Conservation (phyloP, 2,113 vertebrate species). For the Rutilus rutilus region DNA sequence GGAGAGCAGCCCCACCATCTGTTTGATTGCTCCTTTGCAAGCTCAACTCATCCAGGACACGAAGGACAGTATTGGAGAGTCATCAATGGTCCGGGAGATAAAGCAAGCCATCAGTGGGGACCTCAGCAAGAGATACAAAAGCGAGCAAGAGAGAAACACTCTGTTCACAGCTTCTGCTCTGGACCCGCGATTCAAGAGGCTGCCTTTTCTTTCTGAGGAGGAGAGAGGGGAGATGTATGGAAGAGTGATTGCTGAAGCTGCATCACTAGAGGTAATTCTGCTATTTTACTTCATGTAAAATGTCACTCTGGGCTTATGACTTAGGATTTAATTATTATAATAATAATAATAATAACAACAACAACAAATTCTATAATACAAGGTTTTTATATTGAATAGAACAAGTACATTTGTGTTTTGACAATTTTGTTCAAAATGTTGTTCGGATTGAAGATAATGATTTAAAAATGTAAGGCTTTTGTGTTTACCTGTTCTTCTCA, state of each 20-base stretch:
- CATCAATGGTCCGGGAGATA: slow-evolving; percentile 33
- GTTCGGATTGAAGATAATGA: too few species aligned
- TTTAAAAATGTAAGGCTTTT: too few species aligned
- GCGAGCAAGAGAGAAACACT: background rate
- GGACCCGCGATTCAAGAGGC: slow-evolving; percentile 16
- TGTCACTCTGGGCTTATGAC: too few species aligned
- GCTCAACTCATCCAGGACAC: slow-evolving; percentile 40
- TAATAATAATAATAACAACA: too few species aligned
- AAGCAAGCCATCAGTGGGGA: slow-evolving; percentile 38
- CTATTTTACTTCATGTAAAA: background rate
- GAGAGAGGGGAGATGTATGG: background rate
- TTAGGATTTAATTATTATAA: background rate
- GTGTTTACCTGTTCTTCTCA: too few species aligned
- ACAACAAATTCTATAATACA: too few species aligned
- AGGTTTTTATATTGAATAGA: too few species aligned
- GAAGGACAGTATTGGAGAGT: slow-evolving; percentile 21
- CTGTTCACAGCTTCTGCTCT: background rate
- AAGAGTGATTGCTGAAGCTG: slow-evolving; percentile 26
- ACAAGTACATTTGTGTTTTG: too few species aligned
- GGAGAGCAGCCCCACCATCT: slow-evolving; percentile 23
- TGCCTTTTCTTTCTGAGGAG: too few species aligned
- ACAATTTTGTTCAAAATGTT: too few species aligned
- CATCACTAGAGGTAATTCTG: slow-evolving; percentile 32
- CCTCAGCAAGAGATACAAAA: slow-evolving; percentile 35
- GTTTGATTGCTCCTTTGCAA: slow-evolving; percentile 42